phyloP scores from a whole-genome alignment of 2,797 vertebrate genomes.

The Sarcoramphus papa region DNA sequence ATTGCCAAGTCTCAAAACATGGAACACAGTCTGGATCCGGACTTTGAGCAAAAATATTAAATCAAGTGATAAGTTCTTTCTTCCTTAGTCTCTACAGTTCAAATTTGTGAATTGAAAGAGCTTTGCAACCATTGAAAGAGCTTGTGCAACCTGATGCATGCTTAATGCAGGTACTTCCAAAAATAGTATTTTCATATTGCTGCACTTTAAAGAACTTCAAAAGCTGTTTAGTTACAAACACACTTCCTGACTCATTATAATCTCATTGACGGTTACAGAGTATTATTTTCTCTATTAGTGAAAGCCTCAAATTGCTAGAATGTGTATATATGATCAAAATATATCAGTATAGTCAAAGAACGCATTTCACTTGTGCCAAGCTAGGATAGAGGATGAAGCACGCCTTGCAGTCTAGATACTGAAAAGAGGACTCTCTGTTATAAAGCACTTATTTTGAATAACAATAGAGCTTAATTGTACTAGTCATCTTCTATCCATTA shows the following conservation, averaged over 20 bases:
- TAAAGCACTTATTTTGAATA: background rate
- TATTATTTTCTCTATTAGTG: background rate
- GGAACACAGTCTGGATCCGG: no score
- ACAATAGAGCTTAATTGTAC: background rate
- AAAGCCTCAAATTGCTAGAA: background rate
- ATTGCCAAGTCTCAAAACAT: no score
- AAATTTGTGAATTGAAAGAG: no score
- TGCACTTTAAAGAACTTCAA: conserved; percentile 36
- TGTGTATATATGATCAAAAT: background rate
- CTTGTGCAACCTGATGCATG: background rate
- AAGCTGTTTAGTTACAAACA: conserved; percentile 17
- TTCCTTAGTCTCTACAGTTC: no score
- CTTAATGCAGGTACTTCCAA: background rate
- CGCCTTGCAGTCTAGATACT: background rate
- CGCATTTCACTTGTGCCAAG: background rate
- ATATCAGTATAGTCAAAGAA: background rate
- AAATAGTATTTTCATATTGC: conserved; percentile 42
- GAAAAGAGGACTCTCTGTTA: background rate
- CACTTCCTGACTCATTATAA: conserved; percentile 6
- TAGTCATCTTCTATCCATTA: background rate
- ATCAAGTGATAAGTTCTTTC: no score
- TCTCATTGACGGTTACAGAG: conserved; percentile 28
- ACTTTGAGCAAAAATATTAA: no score
- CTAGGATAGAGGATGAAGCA: background rate
- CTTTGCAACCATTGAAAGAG: no score